A percentile compares a stretch with the other conserved stretches of the same genome.
phyloP scores from a whole-genome alignment of 2,888 invertebrate genomes.

The Mythimna ferrago region DNA sequence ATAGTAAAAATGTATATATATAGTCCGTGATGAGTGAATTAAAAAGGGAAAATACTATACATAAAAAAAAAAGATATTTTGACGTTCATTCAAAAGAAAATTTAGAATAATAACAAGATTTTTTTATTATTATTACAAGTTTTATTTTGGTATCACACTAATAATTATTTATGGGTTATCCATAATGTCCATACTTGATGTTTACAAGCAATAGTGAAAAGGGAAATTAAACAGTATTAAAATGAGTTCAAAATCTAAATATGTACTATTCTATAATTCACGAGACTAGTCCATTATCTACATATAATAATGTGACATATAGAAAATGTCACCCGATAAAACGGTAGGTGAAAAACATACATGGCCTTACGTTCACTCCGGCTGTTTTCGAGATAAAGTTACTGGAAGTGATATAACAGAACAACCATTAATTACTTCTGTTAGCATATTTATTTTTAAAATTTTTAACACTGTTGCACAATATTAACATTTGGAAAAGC shows the following conservation, averaged over 20 bases:
- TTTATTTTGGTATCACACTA: neutral
- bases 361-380: slow-evolving; percentile 78
- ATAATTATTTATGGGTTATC: neutral
- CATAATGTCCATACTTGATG: slow-evolving; percentile 12
- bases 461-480: slow-evolving; percentile 2
- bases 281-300: slow-evolving; percentile 47
- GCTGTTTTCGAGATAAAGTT: slow-evolving; percentile 28
- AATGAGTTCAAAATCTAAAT: slow-evolving; percentile 38
- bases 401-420: slow-evolving; percentile 55
- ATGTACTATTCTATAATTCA: slow-evolving; percentile 51
- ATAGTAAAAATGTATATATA: slow-evolving; percentile 18
- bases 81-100: neutral
- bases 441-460: neutral
- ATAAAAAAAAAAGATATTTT: neutral
- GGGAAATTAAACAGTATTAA: slow-evolving; percentile 1
- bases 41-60: too few relatives aligned
- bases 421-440: neutral
- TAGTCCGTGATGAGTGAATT: neutral
- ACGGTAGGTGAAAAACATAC: slow-evolving; percentile 58
- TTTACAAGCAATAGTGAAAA: neutral
- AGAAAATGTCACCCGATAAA: slow-evolving; percentile 56
- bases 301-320: slow-evolving; percentile 31
- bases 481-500: slow-evolving; percentile 8
- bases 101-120: too few relatives aligned
- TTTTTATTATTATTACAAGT: too few relatives aligned